Base-by-base conservation (phyloP, 1,140 invertebrate genomes). In the Cephus cinctus region DNA sequence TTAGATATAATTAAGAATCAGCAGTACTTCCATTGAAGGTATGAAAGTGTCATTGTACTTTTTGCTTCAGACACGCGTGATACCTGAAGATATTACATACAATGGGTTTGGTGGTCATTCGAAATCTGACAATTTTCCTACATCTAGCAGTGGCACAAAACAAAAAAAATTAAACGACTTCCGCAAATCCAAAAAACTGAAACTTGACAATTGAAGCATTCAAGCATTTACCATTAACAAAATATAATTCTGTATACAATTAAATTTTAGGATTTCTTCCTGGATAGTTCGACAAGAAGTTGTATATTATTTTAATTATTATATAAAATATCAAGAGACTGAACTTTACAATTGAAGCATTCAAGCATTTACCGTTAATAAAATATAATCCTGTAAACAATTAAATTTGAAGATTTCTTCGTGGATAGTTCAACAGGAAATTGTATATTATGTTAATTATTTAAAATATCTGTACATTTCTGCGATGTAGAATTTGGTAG, bases 91-190 rank as follows among this genome's bases (percentile, higher is more conserved):
- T 6, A 50, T 52, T 34, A 42, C 45, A 8, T 72, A 58, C 36
- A 58, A 75, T 53, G 72, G 72, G 39, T 58, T 67, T 21, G 72
- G 69, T 18, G 71, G 71, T 3, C 71, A 71, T 52, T 63, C 65
- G 4, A 70, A 56, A 5, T 12, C 42, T 9, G 67, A 73, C 22
- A 34, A 43, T 2, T 73, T 72, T 50, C 65, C 68, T 19, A 47
- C 5, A 11, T 38, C 23, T 11, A 41, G 18, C 8, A 12, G n/a
- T 11, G 22, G 21, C 30, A 19, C 5, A 47, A 34, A 2, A 0
- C 32, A 6, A 57, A 47, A 11, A 56, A 41, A 43, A 22, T 32
- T 0, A 62, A 51, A 54, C 38, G 46, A 45, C 12, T 43, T 30
- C 2, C 31, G 11, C 5, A 57, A 50, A 32, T 45, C 2, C n/a